Base-by-base conservation (phyloP, 2,797 vertebrate species). In the Phaenicophaeus curvirostris region DNA sequence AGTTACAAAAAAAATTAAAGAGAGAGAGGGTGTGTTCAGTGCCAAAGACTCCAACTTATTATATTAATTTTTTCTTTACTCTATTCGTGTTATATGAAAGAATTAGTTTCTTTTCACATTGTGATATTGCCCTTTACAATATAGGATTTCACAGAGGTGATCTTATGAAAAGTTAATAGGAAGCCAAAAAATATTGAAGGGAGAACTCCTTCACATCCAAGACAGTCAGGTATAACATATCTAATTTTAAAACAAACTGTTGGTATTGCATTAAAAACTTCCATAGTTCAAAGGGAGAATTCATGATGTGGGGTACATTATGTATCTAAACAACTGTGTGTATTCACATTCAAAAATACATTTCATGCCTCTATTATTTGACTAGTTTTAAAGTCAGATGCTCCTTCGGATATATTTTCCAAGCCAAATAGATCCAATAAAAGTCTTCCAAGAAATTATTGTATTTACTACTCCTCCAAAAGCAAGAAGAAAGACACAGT, bases 211-310 rank as follows among this genome's bases (percentile, higher is more conserved):
- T 96, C 84, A 83, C 28, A 75, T 76, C 27, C 30, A 50, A 96
- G 72, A 51, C 54, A 87, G 75, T 50, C 23, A 85, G 81, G 37
- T 77, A 44, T 92, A 89, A 59, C 35, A 66, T 69, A 74, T 91
- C 59, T 90, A 97, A 96, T 77, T 97, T 96, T 77, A 79, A 75
- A 89, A 83, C 53, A 94, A 93, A 92, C 44, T 91, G 95, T 94
- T 97, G 93, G 68, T 82, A 96, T 94, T 93, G 91, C 68, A 97
- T 97, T 88, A 89, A 83, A 91, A 96, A 88, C 58, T 87, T 86
- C 96, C 74, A 59, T 83, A 71, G 53, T 87, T 94, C 82, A 93
- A 90, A 97, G 57, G 33, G 19, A 91, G 63, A 84, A 57, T 15
- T 87, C 44, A 68, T 55, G 96, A 37, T 61, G 17, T 28, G 61